These are phyloP conservation scores for Dipus sagitta DNA, from an alignment of 2,797 vertebrate species.

Conservation along the genomic window DNA sequence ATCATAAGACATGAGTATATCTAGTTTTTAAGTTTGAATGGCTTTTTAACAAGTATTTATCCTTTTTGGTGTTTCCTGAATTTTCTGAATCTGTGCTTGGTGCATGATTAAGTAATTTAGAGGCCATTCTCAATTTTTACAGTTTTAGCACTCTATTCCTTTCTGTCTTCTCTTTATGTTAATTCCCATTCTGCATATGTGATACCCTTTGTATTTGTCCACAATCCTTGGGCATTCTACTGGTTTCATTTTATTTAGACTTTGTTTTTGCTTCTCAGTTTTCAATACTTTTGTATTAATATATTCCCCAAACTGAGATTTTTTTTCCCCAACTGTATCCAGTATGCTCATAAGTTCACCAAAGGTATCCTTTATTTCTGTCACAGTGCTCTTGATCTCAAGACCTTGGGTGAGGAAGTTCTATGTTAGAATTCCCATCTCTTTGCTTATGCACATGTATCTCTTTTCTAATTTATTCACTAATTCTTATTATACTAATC, in stretches of 20 bases:
- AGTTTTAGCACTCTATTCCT: neutral
- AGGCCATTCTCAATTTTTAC: neutral
- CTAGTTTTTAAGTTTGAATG: neutral
- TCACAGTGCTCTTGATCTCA: no score
- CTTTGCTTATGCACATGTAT: no score
- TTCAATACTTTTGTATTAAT: no score
- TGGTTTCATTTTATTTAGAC: neutral
- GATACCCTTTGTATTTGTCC: neutral
- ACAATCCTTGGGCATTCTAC: neutral
- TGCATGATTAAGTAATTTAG: neutral
- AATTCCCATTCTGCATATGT: neutral
- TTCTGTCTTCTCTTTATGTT: neutral
- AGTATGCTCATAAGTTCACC: no score
- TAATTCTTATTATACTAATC: no score
- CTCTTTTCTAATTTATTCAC: no score
- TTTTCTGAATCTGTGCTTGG: neutral
- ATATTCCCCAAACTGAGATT: no score
- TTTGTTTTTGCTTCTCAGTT: no score
- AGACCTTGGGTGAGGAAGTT: no score
- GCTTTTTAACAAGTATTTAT: neutral
- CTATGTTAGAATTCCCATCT: no score
- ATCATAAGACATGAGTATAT: neutral
- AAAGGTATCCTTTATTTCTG: no score
- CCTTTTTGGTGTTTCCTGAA: neutral
- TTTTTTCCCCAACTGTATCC: no score